Conservation (phyloP, 2,888 invertebrate species). For the Ephialtes manifestator region DNA sequence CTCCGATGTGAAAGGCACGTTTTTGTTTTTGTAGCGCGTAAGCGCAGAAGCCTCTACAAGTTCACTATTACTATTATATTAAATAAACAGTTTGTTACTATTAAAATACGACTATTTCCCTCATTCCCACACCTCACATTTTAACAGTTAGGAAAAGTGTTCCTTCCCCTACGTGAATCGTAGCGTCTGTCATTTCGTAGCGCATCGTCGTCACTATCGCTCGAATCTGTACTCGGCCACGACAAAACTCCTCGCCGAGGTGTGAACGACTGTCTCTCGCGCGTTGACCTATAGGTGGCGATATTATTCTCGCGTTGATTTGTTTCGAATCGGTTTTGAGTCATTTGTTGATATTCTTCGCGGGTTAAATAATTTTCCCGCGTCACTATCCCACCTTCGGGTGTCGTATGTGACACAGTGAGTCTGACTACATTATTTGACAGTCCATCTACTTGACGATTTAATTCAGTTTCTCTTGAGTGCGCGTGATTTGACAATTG, state of each 20-base stretch:
- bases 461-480: too few species aligned
- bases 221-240: not conserved
- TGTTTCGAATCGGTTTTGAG: not conserved
- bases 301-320: not conserved
- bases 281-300: not conserved
- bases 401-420: not conserved
- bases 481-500: not conserved
- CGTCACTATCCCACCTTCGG: not conserved
- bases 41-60: too few species aligned
- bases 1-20: too few species aligned
- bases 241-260: constrained; percentile 34
- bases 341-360: not conserved
- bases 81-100: too few species aligned
- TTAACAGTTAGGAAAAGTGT: too few species aligned
- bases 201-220: constrained; percentile 17
- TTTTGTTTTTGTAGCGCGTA: too few species aligned
- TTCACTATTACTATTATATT: too few species aligned
- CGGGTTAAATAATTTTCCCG: not conserved
- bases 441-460: too few species aligned
- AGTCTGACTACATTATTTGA: not conserved
- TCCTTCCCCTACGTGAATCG: too few species aligned
- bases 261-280: not conserved
- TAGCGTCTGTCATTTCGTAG: not conserved
- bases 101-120: too few species aligned
- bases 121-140: too few species aligned